Percentiles rank a stretch among this genome's conserved stretches.
phyloP scores from a whole-genome alignment of 2,888 invertebrate species.

The Eueremaeus valkanovi region DNA sequence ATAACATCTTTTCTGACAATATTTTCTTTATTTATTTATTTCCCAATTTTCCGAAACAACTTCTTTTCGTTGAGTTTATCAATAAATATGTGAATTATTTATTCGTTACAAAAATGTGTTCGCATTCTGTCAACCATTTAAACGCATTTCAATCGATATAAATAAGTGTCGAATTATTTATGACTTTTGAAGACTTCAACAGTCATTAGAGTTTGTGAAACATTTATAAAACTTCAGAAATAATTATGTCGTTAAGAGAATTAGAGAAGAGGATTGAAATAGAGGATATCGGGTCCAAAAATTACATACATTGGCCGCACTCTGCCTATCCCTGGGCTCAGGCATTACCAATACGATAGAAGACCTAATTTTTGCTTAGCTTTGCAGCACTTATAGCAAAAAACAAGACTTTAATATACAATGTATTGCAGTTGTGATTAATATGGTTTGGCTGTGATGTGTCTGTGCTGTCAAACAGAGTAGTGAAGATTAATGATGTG shows the following conservation, averaged over 20 bases:
- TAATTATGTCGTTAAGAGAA: not conserved
- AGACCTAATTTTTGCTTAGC: not conserved
- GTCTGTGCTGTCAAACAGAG: not conserved
- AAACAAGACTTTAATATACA: too few species aligned
- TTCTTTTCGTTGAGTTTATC: too few species aligned
- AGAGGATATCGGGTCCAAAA: not conserved
- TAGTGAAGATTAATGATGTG: slow-evolving; percentile 20
- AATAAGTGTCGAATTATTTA: not conserved
- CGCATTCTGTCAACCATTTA: not conserved
- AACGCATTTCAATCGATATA: not conserved
- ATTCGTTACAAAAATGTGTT: not conserved
- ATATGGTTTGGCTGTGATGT: slow-evolving; percentile 2
- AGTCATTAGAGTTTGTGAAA: not conserved
- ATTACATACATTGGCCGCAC: too few species aligned
- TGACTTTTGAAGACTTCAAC: not conserved
- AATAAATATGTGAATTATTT: too few species aligned
- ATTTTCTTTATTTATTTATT: too few species aligned
- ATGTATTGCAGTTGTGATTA: not conserved
- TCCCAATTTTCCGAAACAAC: too few species aligned
- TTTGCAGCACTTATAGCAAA: not conserved
- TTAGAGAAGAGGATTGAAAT: not conserved
- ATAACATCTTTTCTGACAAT: too few species aligned
- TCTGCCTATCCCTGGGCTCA: too few species aligned
- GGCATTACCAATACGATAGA: not conserved
- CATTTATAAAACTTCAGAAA: not conserved